A percentile compares a stretch with the other conserved stretches of the same genome.
Evolutionary conservation across 2,797 vertebrate species (phyloP).

Genomic region (Eospalax fontanierii): DNA sequence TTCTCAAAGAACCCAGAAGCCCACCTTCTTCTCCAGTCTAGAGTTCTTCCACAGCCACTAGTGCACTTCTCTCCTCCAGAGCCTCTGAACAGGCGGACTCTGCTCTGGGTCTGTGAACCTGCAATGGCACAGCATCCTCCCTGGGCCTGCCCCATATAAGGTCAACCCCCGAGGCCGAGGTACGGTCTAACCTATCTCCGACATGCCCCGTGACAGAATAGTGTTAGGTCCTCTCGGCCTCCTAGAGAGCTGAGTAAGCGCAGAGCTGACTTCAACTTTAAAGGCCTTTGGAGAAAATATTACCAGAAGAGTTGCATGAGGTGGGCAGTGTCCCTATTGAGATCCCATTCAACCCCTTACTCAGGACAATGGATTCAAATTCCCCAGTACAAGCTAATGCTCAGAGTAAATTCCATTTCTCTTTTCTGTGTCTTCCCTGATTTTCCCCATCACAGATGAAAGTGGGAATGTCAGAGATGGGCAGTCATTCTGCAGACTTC

Average conservation of each 20-base stretch:
- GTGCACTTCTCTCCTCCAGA: background rate
- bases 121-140: background rate
- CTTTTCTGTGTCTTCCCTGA: background rate
- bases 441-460: background rate
- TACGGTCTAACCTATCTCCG: background rate
- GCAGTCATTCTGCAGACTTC: background rate
- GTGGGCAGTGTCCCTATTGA: fast-evolving
- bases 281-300: background rate
- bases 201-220: background rate
- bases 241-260: no score
- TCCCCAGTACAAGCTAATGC: background rate
- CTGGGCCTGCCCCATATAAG: background rate
- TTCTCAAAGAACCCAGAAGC: background rate
- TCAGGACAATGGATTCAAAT: background rate
- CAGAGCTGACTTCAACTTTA: background rate
- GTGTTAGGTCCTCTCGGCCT: no score
- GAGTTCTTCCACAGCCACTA: background rate
- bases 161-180: background rate
- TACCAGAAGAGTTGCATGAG: background rate
- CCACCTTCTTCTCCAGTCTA: background rate
- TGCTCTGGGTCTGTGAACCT: background rate
- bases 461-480: fast-evolving
- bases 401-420: background rate
- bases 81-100: background rate
- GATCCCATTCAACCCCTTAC: background rate